phyloP scores from a whole-genome alignment of 2,113 vertebrate genomes.

The Nyctereutes procyonoides region DNA sequence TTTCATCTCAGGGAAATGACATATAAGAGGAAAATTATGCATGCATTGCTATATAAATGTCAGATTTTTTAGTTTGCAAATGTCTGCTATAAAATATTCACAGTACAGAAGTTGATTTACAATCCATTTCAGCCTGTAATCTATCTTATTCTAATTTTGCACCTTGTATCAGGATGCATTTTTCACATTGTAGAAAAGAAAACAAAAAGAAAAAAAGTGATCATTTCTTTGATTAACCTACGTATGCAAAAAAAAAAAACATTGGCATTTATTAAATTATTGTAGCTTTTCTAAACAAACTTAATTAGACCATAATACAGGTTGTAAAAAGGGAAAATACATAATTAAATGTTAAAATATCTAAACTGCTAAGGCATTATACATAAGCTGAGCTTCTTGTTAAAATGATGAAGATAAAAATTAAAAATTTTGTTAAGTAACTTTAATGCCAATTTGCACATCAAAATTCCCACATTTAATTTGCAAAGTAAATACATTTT shows the following conservation, averaged over 20 bases:
- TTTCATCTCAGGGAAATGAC: constrained; percentile 81
- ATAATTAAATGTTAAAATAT: constrained; percentile 72
- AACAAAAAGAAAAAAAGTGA: not conserved
- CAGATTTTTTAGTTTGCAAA: constrained; percentile 83
- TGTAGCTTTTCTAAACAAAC: constrained; percentile 40
- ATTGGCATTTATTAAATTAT: constrained; percentile 68
- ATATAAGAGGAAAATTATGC: constrained; percentile 82
- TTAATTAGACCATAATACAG: constrained; percentile 54
- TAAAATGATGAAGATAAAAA: constrained; percentile 50
- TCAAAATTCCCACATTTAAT: not conserved
- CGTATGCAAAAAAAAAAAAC: constrained; percentile 59
- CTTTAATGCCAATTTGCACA: constrained; percentile 9
- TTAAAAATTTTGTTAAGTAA: not conserved
- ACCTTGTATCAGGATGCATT: constrained; percentile 58
- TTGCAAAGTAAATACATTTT: constrained; percentile 26
- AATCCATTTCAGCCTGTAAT: constrained; percentile 66
- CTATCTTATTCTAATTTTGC: constrained; percentile 73
- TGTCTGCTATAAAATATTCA: constrained; percentile 82
- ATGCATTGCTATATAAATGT: constrained; percentile 83
- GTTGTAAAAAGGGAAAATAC: constrained; percentile 38
- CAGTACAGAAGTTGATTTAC: constrained; percentile 78
- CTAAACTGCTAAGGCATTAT: constrained; percentile 22
- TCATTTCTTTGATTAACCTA: constrained; percentile 70
- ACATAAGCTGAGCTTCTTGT: not conserved
- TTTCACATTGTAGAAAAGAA: constrained; percentile 65